These are phyloP conservation scores for Polydrusus pterygomalis DNA, from an alignment of 2,888 invertebrate species.

Conservation along the genomic window DNA sequence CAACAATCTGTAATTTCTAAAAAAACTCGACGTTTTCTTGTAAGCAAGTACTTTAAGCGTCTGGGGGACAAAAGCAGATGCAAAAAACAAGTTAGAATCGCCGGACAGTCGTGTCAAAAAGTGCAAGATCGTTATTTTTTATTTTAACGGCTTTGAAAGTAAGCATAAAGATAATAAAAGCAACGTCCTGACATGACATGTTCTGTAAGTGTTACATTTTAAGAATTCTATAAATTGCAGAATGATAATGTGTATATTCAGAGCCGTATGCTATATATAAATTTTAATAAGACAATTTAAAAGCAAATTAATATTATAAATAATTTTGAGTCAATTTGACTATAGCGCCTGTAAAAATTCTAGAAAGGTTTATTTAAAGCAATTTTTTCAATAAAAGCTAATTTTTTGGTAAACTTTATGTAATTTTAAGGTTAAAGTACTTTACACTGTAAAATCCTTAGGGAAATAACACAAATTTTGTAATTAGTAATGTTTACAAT, in stretches of 20 bases:
- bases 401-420: too few species aligned
- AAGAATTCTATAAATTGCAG: constrained; percentile 5
- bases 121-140: constrained; percentile 38
- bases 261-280: not conserved
- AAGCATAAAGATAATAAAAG: constrained; percentile 45
- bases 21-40: constrained; percentile 19
- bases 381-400: too few species aligned
- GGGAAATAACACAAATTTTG: too few species aligned
- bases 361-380: too few species aligned
- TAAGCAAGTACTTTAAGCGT: constrained; percentile 15
- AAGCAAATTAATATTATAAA: too few species aligned
- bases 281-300: not conserved
- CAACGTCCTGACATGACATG: constrained; percentile 39
- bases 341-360: too few species aligned
- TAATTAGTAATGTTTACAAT: too few species aligned
- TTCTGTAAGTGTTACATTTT: constrained; percentile 38
- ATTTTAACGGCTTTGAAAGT: constrained; percentile 37
- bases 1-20: not conserved
- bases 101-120: constrained; percentile 32
- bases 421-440: too few species aligned
- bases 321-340: too few species aligned
- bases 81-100: constrained; percentile 29
- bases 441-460: too few species aligned
- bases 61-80: constrained; percentile 27
- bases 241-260: not conserved